Percentiles rank a stretch among this genome's conserved stretches.
These are phyloP conservation scores for Drosophila pectinifera DNA, from an alignment of 1,140 invertebrate genomes.

Conservation along the genomic window DNA sequence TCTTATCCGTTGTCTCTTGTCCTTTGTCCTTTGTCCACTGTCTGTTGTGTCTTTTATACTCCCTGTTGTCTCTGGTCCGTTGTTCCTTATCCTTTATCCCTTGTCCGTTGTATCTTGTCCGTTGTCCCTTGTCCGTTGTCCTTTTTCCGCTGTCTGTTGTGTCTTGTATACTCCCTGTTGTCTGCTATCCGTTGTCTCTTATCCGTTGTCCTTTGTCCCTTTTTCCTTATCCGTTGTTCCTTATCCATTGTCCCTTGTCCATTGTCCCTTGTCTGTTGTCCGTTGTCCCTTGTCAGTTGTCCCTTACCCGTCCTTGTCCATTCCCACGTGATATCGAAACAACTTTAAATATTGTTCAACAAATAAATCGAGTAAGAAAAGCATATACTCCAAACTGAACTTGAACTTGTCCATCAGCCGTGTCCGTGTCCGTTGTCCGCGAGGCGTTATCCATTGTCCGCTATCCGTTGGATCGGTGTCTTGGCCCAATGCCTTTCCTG, in stretches of 20 bases:
- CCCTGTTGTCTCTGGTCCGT: background rate
- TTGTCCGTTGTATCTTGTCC: background rate
- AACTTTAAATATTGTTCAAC: background rate
- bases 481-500: constrained; percentile 57
- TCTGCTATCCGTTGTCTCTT: too few species aligned
- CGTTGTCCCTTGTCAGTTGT: background rate
- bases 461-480: constrained; percentile 3
- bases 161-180: too few species aligned
- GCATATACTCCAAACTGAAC: background rate
- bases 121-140: too few species aligned
- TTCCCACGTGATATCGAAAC: background rate
- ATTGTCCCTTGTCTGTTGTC: background rate
- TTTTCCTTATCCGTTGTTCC: background rate
- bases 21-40: too few species aligned
- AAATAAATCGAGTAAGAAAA: background rate
- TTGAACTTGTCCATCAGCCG: constrained; percentile 27
- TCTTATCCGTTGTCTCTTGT: too few species aligned
- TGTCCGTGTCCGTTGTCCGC: constrained; percentile 1
- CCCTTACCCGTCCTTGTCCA: background rate
- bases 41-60: too few species aligned
- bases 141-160: too few species aligned
- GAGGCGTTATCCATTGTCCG: background rate
- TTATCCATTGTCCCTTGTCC: background rate
- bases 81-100: background rate
- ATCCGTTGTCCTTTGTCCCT: background rate